Percentiles rank a stretch among this genome's conserved stretches.
Evolutionary conservation across 2,113 vertebrate genomes (phyloP).

Genomic region (Actenoides hombroni): DNA sequence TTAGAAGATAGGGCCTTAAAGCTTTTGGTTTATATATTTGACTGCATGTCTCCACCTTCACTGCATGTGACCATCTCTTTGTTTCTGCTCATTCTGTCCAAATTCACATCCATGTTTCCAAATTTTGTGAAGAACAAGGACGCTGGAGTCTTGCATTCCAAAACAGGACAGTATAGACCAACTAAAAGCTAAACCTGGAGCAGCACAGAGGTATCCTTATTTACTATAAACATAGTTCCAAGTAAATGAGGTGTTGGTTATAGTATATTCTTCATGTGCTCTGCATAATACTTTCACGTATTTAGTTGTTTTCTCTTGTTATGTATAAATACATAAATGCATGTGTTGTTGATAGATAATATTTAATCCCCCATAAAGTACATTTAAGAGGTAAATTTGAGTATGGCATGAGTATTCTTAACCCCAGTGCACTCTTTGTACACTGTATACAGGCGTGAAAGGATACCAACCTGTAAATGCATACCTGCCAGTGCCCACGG

Average conservation of each 20-base stretch:
- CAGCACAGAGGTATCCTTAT: conserved; percentile 74
- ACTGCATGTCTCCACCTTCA: conserved; percentile 51
- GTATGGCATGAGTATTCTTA: not conserved
- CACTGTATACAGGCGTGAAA: not conserved
- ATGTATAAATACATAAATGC: not conserved
- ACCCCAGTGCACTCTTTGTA: not conserved
- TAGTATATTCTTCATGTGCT: not conserved
- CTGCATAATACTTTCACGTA: not conserved
- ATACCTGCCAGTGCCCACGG: not conserved
- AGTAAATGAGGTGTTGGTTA: not conserved
- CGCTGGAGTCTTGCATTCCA: conserved; percentile 74
- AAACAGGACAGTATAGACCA: conserved; percentile 81
- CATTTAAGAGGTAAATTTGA: not conserved
- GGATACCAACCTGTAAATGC: rapidly evolving
- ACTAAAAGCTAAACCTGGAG: conserved; percentile 77
- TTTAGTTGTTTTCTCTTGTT: not conserved
- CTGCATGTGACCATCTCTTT: conserved; percentile 72
- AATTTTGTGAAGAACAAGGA: conserved; percentile 78
- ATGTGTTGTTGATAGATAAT: not conserved
- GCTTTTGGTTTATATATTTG: conserved; percentile 6
- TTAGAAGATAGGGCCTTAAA: not conserved
- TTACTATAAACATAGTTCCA: conserved; percentile 24
- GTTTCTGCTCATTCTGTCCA: conserved; percentile 68
- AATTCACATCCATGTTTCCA: conserved; percentile 72
- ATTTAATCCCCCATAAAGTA: not conserved